These are phyloP conservation scores for Eupithecia exiguata DNA, from an alignment of 2,888 invertebrate species.

Conservation along the genomic window DNA sequence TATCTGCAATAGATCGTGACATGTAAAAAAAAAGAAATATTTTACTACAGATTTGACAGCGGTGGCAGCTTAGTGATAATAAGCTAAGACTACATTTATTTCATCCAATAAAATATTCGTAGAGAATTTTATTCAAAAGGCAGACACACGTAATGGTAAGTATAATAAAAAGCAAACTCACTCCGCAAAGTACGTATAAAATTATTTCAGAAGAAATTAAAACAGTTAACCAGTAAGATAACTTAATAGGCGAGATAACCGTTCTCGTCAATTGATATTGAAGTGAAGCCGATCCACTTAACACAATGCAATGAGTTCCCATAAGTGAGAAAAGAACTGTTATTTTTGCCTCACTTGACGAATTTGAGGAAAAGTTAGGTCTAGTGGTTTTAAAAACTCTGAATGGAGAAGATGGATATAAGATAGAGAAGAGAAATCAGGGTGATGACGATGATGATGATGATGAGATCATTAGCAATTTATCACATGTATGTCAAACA, in stretches of 20 bases:
- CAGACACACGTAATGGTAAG: neutral
- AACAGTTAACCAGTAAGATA: constrained; percentile 11
- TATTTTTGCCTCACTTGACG: constrained; percentile 2
- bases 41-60: no score
- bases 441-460: neutral
- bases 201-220: constrained; percentile 2
- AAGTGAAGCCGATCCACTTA: constrained; percentile 23
- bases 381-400: neutral
- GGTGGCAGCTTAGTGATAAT: no score
- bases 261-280: constrained; percentile 19
- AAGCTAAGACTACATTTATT: no score
- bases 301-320: constrained; percentile 51
- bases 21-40: neutral
- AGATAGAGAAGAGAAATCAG: no score
- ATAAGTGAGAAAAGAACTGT: constrained; percentile 12
- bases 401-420: neutral
- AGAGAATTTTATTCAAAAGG: neutral
- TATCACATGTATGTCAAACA: neutral
- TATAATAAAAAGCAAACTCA: neutral
- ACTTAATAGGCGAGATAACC: constrained; percentile 39
- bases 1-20: neutral
- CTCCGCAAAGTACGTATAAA: neutral
- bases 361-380: neutral
- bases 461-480: neutral
- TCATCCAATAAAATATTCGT: neutral